Evolutionary conservation across 2,113 vertebrate genomes (phyloP).

Genomic region (Lichenostomus cassidix): DNA sequence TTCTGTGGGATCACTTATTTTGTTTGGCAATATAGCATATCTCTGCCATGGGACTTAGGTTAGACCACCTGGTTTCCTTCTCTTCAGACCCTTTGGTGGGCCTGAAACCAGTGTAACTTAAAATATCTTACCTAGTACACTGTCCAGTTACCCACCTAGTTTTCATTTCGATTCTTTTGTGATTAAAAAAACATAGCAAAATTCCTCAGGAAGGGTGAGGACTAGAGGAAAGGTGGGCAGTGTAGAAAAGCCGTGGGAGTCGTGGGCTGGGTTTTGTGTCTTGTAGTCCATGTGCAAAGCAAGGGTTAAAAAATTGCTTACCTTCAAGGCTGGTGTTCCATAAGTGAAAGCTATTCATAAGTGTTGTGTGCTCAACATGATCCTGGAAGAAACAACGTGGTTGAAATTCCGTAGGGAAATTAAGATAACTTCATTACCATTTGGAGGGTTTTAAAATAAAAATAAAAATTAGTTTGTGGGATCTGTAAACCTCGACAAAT

Average conservation of each 20-base stretch:
- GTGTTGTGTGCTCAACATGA: neutral
- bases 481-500: neutral
- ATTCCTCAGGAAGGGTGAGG: neutral
- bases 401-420: conserved; percentile 8
- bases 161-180: conserved; percentile 43
- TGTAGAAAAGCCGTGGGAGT: neutral
- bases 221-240: neutral
- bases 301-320: neutral
- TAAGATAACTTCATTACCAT: neutral
- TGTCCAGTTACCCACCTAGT: neutral
- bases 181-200: neutral
- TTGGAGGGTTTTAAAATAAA: neutral
- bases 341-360: neutral
- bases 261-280: conserved; percentile 11
- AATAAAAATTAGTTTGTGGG: neutral
- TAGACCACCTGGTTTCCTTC: conserved; percentile 71
- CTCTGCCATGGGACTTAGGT: conserved; percentile 22
- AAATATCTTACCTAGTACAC: conserved; percentile 18
- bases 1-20: conserved; percentile 71
- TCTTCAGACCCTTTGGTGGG: conserved; percentile 43
- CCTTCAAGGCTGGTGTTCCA: neutral
- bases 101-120: conserved; percentile 19
- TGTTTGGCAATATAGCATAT: conserved; percentile 28
- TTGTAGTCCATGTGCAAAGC: conserved; percentile 17
- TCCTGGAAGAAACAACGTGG: neutral